Conservation (phyloP, 2,797 vertebrate species). For the Lepilemur septentrionalis region DNA sequence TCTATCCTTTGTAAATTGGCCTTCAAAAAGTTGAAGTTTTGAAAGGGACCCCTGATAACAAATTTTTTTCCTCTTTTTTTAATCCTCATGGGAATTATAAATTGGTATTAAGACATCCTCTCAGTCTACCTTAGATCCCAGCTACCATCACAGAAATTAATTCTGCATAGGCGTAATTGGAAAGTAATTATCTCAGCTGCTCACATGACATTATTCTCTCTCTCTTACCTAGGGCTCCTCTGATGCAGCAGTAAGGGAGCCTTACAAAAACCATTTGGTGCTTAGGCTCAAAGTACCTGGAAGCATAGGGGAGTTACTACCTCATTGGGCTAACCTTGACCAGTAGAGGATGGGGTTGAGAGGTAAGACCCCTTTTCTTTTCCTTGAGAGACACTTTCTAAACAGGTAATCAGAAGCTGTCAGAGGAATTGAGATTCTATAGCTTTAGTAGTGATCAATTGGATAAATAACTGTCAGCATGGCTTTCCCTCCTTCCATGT, state of each 20-base stretch:
- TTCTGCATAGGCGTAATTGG: not conserved
- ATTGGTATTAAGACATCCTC: not conserved
- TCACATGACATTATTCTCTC: not conserved
- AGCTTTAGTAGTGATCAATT: not conserved
- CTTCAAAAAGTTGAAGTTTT: not conserved
- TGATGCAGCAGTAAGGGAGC: not conserved
- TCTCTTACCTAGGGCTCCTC: not conserved
- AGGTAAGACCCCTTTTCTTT: not conserved
- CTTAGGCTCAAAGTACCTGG: not conserved
- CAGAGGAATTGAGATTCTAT: not conserved
- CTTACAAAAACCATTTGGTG: not conserved
- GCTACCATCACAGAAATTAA: not conserved
- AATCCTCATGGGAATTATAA: not conserved
- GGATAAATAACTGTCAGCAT: not conserved
- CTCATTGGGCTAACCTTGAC: not conserved
- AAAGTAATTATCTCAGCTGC: not conserved
- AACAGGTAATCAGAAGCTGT: not conserved
- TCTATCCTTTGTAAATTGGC: not conserved
- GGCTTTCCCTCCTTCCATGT: not conserved
- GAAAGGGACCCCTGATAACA: not conserved
- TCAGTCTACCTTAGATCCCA: not conserved
- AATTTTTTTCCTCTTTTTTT: not conserved
- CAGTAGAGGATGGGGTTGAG: not conserved
- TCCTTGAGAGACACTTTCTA: not conserved
- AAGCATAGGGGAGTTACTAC: not conserved